A percentile compares a stretch with the other conserved stretches of the same genome.
phyloP scores from a whole-genome alignment of 2,113 vertebrate species.

The Pteropus alecto region DNA sequence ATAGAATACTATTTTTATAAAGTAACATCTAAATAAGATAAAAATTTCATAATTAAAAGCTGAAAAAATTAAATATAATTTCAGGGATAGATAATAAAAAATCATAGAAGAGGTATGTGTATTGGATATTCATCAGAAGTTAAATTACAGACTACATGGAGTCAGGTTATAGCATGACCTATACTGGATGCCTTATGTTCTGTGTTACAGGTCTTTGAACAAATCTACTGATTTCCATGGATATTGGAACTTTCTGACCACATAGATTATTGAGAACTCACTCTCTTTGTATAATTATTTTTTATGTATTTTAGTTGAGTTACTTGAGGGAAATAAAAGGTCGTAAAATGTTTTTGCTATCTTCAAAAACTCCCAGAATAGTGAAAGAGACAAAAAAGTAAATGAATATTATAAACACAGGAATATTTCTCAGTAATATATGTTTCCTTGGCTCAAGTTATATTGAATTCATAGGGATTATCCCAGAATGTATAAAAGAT shows the following conservation, averaged over 20 bases:
- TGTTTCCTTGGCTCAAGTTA: background rate
- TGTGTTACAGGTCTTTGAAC: background rate
- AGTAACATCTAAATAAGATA: background rate
- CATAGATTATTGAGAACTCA: background rate
- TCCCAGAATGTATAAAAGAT: background rate
- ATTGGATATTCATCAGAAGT: background rate
- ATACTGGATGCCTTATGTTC: background rate
- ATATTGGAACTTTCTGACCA: background rate
- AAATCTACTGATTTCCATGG: background rate
- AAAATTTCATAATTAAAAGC: background rate
- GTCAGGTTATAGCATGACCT: background rate
- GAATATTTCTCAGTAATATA: background rate
- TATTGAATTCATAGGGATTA: background rate
- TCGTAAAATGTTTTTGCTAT: background rate
- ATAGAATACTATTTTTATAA: background rate
- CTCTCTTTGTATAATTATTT: background rate
- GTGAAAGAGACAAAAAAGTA: background rate
- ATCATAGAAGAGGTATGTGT: background rate
- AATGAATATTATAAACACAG: background rate
- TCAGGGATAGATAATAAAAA: background rate
- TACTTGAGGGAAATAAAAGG: background rate
- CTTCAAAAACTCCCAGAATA: background rate
- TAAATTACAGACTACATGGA: background rate
- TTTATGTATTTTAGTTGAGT: background rate
- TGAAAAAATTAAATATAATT: background rate